Evolutionary conservation across 2,113 vertebrate genomes (phyloP).

Genomic region (Pedetes capensis): DNA sequence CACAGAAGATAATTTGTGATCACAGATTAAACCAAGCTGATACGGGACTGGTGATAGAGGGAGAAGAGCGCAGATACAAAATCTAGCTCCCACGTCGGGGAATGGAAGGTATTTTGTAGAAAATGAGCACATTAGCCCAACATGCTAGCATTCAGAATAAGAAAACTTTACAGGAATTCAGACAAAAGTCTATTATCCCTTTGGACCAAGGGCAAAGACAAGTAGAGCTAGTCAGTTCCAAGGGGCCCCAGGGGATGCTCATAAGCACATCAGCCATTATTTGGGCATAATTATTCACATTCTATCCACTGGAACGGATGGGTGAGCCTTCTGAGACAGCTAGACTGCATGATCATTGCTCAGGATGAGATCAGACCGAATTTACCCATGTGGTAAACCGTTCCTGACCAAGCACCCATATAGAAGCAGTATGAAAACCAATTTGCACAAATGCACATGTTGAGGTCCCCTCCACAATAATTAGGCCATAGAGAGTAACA

Average conservation of each 20-base stretch:
- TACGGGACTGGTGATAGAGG: not conserved
- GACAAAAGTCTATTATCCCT: not conserved
- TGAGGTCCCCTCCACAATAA: rapidly evolving
- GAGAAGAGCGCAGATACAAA: not conserved
- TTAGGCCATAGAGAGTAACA: not conserved
- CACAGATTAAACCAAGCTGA: not conserved
- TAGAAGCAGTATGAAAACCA: rapidly evolving
- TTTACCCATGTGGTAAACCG: not conserved
- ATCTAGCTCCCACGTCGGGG: not conserved
- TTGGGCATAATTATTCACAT: not conserved
- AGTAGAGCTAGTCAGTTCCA: not conserved
- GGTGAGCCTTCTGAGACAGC: not conserved
- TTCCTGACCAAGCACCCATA: not conserved
- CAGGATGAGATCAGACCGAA: not conserved
- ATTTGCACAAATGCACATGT: not conserved
- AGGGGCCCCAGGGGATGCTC: not conserved
- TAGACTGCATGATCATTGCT: not conserved
- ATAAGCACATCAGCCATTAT: not conserved
- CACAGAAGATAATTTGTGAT: not conserved
- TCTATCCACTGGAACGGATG: not conserved
- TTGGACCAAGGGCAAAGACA: not conserved
- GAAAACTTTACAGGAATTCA: not conserved
- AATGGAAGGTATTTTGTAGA: not conserved
- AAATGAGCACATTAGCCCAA: not conserved
- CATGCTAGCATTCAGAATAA: not conserved